Percentiles rank a stretch among this genome's conserved stretches.
phyloP scores from a whole-genome alignment of 2,888 invertebrate species.

The Vesta saturnalis region DNA sequence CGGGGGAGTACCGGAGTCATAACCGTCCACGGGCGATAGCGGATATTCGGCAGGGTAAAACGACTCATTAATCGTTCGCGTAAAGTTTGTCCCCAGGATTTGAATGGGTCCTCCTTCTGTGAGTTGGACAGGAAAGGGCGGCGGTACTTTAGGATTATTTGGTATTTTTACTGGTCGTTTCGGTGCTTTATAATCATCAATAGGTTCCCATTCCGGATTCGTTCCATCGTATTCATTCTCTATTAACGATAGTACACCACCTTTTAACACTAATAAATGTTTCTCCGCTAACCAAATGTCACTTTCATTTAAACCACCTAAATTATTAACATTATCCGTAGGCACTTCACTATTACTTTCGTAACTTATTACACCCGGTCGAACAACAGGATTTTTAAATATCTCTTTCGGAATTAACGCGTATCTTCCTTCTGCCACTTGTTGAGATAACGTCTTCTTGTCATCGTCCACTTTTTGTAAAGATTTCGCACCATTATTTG shows the following conservation, averaged over 20 bases:
- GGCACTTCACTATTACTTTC: constrained; percentile 82
- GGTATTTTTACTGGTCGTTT: constrained; percentile 87
- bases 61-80: constrained; percentile 76
- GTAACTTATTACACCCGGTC: constrained; percentile 85
- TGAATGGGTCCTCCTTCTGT: constrained; percentile 86
- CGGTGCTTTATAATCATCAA: constrained; percentile 86
- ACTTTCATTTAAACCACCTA: constrained; percentile 84
- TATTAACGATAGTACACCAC: constrained; percentile 71
- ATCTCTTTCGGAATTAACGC: constrained; percentile 88
- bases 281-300: constrained; percentile 93
- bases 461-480: constrained; percentile 70
- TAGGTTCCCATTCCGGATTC: constrained; percentile 74
- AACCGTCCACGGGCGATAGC: constrained; percentile 60
- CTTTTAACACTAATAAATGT: constrained; percentile 83
- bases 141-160: constrained; percentile 83
- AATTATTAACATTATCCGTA: constrained; percentile 79
- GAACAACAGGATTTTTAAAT: constrained; percentile 74
- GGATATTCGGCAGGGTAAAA: constrained; percentile 61
- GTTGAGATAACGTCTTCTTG: constrained; percentile 87
- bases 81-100: constrained; percentile 84
- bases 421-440: constrained; percentile 91
- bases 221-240: constrained; percentile 63
- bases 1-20: constrained; percentile 63
- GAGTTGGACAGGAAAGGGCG: constrained; percentile 93
- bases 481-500: constrained; percentile 10